A percentile compares a stretch with the other conserved stretches of the same genome.
Evolutionary conservation across 2,888 invertebrate genomes (phyloP).

Genomic region (Sialis lutaria): DNA sequence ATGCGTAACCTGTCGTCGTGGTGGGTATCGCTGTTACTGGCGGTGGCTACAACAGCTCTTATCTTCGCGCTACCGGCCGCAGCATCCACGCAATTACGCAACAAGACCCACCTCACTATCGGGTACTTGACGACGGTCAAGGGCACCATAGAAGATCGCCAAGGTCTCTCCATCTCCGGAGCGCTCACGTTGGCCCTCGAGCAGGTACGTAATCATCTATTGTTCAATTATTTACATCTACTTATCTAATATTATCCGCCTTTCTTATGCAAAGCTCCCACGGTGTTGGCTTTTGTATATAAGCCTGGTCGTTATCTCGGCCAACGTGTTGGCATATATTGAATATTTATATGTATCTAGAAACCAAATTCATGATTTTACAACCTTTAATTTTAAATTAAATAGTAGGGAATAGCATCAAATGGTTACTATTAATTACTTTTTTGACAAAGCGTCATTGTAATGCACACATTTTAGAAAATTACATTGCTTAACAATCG

Average conservation of each 20-base stretch:
- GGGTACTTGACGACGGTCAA: conserved; percentile 75
- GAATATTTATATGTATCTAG: no score
- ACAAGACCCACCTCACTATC: conserved; percentile 42
- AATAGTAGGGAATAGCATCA: no score
- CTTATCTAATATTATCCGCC: no score
- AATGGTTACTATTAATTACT: no score
- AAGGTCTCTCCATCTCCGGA: conserved; percentile 78
- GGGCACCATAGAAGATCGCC: conserved; percentile 57
- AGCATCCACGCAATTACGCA: conserved; percentile 12
- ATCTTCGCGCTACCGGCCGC: conserved; percentile 8
- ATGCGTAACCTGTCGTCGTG: no score
- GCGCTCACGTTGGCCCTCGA: conserved; percentile 80
- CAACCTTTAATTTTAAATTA: no score
- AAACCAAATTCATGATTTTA: no score
- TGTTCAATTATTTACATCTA: no score
- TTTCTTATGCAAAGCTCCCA: no score
- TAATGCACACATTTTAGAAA: no score
- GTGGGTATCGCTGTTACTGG: neutral
- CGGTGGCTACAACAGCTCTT: conserved; percentile 6
- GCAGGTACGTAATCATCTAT: conserved; percentile 34
- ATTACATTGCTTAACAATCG: no score
- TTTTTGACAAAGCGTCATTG: no score
- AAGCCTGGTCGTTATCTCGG: neutral
- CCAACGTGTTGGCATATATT: neutral
- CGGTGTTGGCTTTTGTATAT: neutral